These are phyloP conservation scores for Aproaerema taeniolella DNA, from an alignment of 2,888 invertebrate species.

Conservation along the genomic window DNA sequence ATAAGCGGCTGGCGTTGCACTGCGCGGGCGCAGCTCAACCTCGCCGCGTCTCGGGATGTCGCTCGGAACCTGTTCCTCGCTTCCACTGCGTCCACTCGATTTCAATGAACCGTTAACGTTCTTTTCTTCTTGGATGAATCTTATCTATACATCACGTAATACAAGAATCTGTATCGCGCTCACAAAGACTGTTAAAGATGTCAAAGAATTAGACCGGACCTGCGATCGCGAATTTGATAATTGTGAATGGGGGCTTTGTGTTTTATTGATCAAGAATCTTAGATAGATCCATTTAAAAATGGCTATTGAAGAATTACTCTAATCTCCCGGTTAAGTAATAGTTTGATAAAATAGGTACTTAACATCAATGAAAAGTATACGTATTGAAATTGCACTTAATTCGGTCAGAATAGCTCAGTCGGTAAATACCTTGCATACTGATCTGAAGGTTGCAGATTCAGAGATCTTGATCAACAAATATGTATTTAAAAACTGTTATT, in stretches of 20 bases:
- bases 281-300: too few species aligned
- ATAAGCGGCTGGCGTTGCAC: constrained; percentile 61
- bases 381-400: too few species aligned
- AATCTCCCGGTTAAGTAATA: too few species aligned
- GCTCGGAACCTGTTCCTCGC: constrained; percentile 64
- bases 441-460: too few species aligned
- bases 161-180: constrained; percentile 22
- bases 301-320: too few species aligned
- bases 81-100: constrained; percentile 53
- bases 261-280: too few species aligned
- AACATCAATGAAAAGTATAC: too few species aligned
- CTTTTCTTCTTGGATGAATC: constrained; percentile 51
- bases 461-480: too few species aligned
- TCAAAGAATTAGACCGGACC: constrained; percentile 26
- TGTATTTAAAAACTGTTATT: too few species aligned
- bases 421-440: too few species aligned
- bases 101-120: constrained; percentile 75
- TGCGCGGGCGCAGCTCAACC: constrained; percentile 47
- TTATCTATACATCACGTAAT: constrained; percentile 58
- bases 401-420: too few species aligned
- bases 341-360: too few species aligned
- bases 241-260: neutral
- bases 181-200: constrained; percentile 23
- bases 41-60: constrained; percentile 59
- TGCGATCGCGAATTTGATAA: constrained; percentile 15